phyloP scores from a whole-genome alignment of 2,888 invertebrate species.

The Volucella bombylans region DNA sequence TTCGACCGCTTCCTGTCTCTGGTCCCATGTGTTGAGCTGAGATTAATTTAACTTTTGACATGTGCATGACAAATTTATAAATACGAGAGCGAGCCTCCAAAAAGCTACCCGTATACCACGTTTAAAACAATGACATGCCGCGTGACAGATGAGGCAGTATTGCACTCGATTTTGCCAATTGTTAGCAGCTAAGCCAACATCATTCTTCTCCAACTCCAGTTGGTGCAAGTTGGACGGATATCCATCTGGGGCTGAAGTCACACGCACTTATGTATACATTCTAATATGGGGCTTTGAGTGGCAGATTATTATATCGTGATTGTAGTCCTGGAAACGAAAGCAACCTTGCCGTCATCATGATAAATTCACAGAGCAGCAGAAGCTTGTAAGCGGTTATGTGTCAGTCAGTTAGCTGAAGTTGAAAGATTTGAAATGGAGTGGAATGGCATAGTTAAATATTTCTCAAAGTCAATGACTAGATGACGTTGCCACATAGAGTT shows the following conservation, averaged over 20 bases:
- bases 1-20: constrained; percentile 1
- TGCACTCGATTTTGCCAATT: constrained; percentile 51
- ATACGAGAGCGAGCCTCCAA: constrained; percentile 16
- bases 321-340: constrained; percentile 48
- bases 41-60: constrained; percentile 56
- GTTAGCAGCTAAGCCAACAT: constrained; percentile 23
- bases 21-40: constrained; percentile 28
- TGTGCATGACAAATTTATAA: constrained; percentile 59
- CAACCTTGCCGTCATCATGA: constrained; percentile 41
- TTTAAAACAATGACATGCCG: constrained; percentile 36
- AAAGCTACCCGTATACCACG: constrained; percentile 21
- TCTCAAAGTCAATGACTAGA: constrained; percentile 34
- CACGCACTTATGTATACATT: constrained; percentile 33
- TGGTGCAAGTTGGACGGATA: constrained; percentile 7
- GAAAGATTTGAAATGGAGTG: constrained; percentile 38
- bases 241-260: constrained; percentile 34
- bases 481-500: constrained; percentile 11
- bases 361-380: constrained; percentile 17
- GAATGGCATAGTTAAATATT: constrained; percentile 44
- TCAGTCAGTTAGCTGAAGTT: constrained; percentile 49
- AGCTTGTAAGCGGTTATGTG: constrained; percentile 24
- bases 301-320: constrained; percentile 65
- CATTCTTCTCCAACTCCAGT: constrained; percentile 19
- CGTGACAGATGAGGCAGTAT: constrained; percentile 28
- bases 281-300: constrained; percentile 52